These are phyloP conservation scores for Ciconia nigra DNA, from an alignment of 2,797 vertebrate species.

Conservation along the genomic window DNA sequence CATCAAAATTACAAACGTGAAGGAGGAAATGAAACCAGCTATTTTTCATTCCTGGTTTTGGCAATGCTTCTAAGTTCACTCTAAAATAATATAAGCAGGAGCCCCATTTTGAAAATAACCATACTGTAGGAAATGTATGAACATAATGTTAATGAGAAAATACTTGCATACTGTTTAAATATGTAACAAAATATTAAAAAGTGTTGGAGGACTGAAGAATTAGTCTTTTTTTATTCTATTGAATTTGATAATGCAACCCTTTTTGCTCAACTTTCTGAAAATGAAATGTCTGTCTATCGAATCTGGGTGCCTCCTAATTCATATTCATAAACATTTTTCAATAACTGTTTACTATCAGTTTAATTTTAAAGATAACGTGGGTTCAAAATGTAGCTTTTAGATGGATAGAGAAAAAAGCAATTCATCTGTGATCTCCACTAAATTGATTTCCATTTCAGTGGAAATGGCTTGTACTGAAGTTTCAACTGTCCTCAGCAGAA, in stretches of 20 bases:
- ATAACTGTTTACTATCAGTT: background rate
- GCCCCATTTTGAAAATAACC: constrained; percentile 21
- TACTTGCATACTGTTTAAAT: background rate
- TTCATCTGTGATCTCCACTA: background rate
- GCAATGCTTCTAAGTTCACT: background rate
- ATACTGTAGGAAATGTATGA: background rate
- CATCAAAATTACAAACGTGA: background rate
- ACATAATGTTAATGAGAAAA: background rate
- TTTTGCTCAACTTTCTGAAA: background rate
- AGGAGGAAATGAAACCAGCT: constrained; percentile 8
- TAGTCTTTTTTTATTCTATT: background rate
- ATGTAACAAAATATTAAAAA: background rate
- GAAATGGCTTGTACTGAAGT: background rate
- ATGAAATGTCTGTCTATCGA: background rate
- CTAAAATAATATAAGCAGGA: background rate
- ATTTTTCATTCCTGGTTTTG: background rate
- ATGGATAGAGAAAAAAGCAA: background rate
- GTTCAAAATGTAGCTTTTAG: background rate
- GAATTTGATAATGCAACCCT: background rate
- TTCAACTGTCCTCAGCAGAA: background rate
- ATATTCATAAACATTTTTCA: background rate
- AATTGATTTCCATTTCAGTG: constrained; percentile 11
- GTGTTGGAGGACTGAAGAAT: background rate
- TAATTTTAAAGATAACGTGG: constrained; percentile 8
- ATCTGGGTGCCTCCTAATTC: background rate